Conservation (phyloP, 92 coral and sea anemone species). For the Heliopora coerulea region DNA sequence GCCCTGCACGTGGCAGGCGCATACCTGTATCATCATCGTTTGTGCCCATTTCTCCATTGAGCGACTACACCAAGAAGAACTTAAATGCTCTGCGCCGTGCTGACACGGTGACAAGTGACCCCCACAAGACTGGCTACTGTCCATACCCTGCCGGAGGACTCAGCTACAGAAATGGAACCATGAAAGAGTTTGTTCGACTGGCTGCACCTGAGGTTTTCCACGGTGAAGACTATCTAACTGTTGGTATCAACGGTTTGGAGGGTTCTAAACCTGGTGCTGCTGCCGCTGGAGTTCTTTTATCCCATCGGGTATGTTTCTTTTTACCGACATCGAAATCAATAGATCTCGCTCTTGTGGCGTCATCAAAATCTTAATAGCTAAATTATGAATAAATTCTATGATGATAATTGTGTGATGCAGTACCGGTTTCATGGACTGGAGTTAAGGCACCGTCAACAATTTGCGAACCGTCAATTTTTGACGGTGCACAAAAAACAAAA, state of each 20-base stretch:
- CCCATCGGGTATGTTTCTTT: constrained; percentile 69
- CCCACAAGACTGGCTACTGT: constrained; percentile 81
- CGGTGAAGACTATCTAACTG: constrained; percentile 54
- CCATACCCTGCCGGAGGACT: constrained; percentile 84
- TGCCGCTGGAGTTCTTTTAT: constrained; percentile 76
- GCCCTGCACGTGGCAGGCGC: too few relatives aligned
- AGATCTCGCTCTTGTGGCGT: too few relatives aligned
- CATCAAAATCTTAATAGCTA: too few relatives aligned
- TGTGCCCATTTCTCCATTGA: constrained; percentile 64
- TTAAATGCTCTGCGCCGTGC: constrained; percentile 55
- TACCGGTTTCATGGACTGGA: too few relatives aligned
- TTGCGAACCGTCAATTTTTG: too few relatives aligned
- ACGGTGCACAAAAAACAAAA: too few relatives aligned
- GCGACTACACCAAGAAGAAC: constrained; percentile 53
- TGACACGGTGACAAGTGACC: constrained; percentile 82
- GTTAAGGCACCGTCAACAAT: too few relatives aligned
- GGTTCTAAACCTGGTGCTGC: constrained; percentile 96
- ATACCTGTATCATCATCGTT: constrained; percentile 46
- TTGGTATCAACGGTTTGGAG: constrained; percentile 74
- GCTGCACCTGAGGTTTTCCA: constrained; percentile 59
- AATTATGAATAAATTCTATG: too few relatives aligned
- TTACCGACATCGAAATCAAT: background rate
- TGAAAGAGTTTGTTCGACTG: constrained; percentile 65
- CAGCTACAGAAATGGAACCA: constrained; percentile 67
- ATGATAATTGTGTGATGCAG: too few relatives aligned